Conservation (phyloP, 2,797 vertebrate genomes). For the Bradypus variegatus region DNA sequence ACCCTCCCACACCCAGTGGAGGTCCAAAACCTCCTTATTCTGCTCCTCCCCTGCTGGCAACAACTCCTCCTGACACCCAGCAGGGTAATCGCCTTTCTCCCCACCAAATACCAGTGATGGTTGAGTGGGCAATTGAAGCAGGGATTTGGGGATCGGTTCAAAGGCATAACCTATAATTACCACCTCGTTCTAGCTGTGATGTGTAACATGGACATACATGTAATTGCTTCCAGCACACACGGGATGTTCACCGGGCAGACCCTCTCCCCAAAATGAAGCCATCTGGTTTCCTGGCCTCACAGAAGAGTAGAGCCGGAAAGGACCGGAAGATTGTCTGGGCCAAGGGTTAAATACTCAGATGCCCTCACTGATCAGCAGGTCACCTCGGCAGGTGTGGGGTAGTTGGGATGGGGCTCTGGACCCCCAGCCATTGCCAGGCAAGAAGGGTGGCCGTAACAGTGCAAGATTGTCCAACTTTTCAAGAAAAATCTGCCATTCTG, state of each 20-base stretch:
- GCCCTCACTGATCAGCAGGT: not conserved
- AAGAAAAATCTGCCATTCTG: not conserved
- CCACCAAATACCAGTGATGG: not conserved
- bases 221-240: slow-evolving; percentile 42
- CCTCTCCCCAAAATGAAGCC: slow-evolving; percentile 31
- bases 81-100: not conserved
- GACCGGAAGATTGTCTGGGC: not conserved
- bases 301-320: not conserved
- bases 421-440: no score
- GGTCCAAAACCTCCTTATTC: not conserved
- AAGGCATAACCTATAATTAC: slow-evolving; percentile 11
- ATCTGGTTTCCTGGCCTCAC: not conserved
- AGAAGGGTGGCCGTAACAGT: not conserved
- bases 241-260: not conserved
- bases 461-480: not conserved
- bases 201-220: not conserved
- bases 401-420: not conserved
- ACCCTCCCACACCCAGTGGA: not conserved
- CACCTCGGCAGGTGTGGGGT: not conserved
- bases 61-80: not conserved
- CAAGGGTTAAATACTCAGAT: not conserved
- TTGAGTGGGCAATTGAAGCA: not conserved
- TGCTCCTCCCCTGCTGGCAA: not conserved
- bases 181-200: not conserved
- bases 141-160: slow-evolving; percentile 22